Evolutionary conservation across 2,113 vertebrate species (phyloP).

Genomic region (Jaculus jaculus): DNA sequence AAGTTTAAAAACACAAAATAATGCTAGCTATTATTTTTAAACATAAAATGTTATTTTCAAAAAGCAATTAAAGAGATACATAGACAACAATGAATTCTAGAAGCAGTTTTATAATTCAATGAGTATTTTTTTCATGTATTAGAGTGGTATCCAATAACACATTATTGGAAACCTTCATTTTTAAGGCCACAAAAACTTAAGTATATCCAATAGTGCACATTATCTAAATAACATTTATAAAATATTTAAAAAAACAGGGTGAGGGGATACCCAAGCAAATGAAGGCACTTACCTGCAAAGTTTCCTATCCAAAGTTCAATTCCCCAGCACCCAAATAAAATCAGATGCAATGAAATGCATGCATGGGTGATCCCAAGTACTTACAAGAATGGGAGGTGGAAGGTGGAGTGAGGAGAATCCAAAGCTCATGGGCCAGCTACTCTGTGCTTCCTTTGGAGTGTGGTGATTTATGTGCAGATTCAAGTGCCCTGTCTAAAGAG

Average conservation of each 20-base stretch:
- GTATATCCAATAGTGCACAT: not conserved
- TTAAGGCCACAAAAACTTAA: not conserved
- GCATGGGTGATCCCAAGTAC: too few relatives aligned
- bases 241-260: not conserved
- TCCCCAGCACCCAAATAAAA: not conserved
- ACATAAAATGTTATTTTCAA: not conserved
- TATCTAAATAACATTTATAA: not conserved
- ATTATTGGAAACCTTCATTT: not conserved
- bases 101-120: constrained; percentile 5
- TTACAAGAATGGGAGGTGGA: too few relatives aligned
- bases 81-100: constrained; percentile 29
- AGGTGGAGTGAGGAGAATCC: too few relatives aligned
- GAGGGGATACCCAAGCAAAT: not conserved
- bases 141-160: not conserved
- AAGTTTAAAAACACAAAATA: constrained; percentile 19
- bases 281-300: not conserved
- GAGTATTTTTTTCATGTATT: not conserved
- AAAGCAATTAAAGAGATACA: not conserved
- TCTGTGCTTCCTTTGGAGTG: too few relatives aligned
- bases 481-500: too few relatives aligned
- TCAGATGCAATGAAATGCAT: too few relatives aligned
- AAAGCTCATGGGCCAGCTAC: too few relatives aligned
- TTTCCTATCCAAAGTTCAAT: not conserved
- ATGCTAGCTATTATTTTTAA: constrained; percentile 15
- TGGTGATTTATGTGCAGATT: too few relatives aligned